phyloP scores from a whole-genome alignment of 2,888 invertebrate genomes.

The Ditula angustiorana region DNA sequence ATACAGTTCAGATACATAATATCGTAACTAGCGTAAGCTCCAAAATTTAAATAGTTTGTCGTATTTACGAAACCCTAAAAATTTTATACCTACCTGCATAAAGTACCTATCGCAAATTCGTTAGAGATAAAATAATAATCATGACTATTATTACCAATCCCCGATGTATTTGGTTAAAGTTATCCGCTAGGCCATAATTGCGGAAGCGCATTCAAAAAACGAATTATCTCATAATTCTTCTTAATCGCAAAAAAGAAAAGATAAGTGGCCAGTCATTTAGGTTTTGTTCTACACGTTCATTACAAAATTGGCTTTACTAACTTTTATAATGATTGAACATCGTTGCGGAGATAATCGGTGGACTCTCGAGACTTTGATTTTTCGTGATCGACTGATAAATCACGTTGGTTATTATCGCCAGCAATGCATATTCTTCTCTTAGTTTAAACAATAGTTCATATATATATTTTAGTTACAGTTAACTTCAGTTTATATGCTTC shows the following conservation, averaged over 20 bases:
- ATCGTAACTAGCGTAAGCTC: no score
- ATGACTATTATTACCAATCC: not conserved
- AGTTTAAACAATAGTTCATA: not conserved
- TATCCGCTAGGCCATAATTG: constrained; percentile 1
- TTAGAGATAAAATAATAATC: not conserved
- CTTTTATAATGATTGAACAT: not conserved
- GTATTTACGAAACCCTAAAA: no score
- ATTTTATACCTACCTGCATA: no score
- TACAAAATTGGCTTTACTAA: not conserved
- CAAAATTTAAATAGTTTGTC: no score
- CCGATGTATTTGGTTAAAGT: not conserved
- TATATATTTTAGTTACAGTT: no score
- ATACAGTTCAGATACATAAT: no score
- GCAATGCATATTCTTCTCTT: not conserved
- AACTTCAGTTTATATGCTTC: no score
- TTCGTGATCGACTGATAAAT: not conserved
- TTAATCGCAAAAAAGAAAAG: not conserved
- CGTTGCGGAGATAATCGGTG: not conserved
- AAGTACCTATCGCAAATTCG: no score
- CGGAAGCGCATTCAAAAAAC: constrained; percentile 4
- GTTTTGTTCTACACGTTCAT: not conserved
- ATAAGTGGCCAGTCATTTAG: constrained; percentile 1
- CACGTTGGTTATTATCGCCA: not conserved
- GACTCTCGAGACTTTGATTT: not conserved
- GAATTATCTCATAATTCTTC: not conserved